A percentile compares a stretch with the other conserved stretches of the same genome.
phyloP scores from a whole-genome alignment of 2,113 vertebrate genomes.

The Pseudopipra pipra region DNA sequence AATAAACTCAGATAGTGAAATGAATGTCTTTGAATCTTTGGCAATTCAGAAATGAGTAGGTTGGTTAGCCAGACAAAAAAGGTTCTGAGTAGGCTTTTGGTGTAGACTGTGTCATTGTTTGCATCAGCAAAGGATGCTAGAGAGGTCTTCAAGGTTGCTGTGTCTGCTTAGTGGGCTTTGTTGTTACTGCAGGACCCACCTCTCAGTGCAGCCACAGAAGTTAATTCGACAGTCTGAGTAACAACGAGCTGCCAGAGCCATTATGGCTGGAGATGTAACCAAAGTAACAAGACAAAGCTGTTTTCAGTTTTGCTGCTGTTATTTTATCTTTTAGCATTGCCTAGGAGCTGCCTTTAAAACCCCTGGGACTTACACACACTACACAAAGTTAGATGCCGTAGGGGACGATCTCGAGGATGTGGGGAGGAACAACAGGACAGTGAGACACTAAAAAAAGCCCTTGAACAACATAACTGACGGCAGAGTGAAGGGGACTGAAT shows the following conservation, averaged over 20 bases:
- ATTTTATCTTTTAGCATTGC: neutral
- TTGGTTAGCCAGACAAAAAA: neutral
- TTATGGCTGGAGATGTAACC: neutral
- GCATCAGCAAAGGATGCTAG: neutral
- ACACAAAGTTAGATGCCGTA: neutral
- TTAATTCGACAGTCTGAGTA: too few relatives aligned
- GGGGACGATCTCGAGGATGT: neutral
- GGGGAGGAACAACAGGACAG: neutral
- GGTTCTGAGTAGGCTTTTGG: neutral
- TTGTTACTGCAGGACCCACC: neutral
- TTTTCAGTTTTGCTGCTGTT: neutral
- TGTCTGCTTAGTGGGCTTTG: neutral
- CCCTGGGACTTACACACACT: neutral
- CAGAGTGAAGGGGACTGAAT: neutral
- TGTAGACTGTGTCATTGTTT: neutral
- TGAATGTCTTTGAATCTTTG: neutral
- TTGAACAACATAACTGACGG: neutral
- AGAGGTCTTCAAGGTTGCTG: neutral
- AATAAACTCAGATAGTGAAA: neutral
- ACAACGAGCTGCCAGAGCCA: neutral
- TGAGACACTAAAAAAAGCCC: neutral
- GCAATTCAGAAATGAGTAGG: neutral
- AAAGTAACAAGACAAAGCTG: neutral
- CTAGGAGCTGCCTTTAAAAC: neutral
- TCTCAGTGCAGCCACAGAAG: neutral